Percentiles rank a stretch among this genome's conserved stretches.
Evolutionary conservation across 2,888 invertebrate genomes (phyloP).

Genomic region (Drosophila silvestris): DNA sequence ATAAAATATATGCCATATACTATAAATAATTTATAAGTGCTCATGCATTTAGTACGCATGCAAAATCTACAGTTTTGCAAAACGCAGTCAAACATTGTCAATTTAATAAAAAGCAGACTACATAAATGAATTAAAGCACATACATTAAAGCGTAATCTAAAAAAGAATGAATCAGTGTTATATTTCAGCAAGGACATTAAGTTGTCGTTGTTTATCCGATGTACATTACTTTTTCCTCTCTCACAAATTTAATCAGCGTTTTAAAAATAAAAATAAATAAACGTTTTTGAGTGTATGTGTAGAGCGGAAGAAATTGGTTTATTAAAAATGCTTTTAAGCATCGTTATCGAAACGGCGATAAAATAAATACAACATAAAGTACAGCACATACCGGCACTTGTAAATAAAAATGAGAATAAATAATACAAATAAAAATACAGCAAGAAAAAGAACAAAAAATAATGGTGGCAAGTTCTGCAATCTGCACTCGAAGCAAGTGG

Average conservation of each 20-base stretch:
- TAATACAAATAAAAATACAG: conserved; percentile 20
- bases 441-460: conserved; percentile 2
- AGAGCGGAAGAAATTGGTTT: conserved; percentile 47
- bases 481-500: conserved; percentile 9
- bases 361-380: conserved; percentile 50
- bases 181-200: conserved; percentile 29
- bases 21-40: background rate
- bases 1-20: background rate
- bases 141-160: conserved; percentile 8
- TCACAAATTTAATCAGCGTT: conserved; percentile 24
- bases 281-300: background rate
- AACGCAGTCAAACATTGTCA: background rate
- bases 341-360: conserved; percentile 50
- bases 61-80: background rate
- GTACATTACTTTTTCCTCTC: conserved; percentile 18
- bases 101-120: conserved; percentile 1
- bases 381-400: conserved; percentile 19
- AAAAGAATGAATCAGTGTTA: background rate
- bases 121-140: conserved; percentile 10
- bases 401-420: conserved; percentile 37
- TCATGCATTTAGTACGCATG: background rate
- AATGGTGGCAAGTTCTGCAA: conserved; percentile 16
- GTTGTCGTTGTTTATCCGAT: conserved; percentile 26
- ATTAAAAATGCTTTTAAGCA: conserved; percentile 58
- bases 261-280: conserved; percentile 5